Evolutionary conservation across 2,113 vertebrate species (phyloP).

Genomic region (Crotalus tigris): DNA sequence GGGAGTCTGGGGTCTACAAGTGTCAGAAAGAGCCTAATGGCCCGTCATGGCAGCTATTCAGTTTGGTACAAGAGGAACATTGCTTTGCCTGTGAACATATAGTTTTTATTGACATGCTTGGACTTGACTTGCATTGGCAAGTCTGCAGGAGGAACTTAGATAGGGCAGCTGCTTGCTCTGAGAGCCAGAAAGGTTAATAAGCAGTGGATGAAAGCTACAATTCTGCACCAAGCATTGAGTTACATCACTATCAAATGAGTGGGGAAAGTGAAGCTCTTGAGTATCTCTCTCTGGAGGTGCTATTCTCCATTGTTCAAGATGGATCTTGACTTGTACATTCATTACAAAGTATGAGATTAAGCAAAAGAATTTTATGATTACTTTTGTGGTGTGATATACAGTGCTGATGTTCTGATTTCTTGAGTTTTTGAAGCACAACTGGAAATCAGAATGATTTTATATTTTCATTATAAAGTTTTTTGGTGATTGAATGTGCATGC

Average conservation of each 20-base stretch:
- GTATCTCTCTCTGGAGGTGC: background rate
- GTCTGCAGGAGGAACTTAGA: background rate
- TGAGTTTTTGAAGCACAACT: background rate
- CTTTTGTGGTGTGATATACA: background rate
- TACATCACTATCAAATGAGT: background rate
- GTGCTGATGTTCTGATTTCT: background rate
- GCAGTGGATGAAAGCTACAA: background rate
- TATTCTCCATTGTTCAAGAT: background rate
- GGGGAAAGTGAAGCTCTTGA: background rate
- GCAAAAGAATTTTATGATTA: background rate
- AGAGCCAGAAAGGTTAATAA: background rate
- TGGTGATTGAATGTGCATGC: background rate
- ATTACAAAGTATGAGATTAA: background rate
- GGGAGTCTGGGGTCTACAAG: fast-evolving
- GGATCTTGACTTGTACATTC: background rate
- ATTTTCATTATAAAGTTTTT: background rate
- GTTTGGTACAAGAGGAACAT: background rate
- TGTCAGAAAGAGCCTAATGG: conserved; percentile 46
- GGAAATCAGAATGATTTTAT: background rate
- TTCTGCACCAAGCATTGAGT: background rate
- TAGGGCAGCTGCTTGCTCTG: background rate
- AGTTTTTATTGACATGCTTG: background rate
- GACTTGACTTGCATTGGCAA: background rate
- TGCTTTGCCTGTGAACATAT: background rate
- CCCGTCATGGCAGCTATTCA: conserved; percentile 25